A percentile compares a stretch with the other conserved stretches of the same genome.
Evolutionary conservation across 2,888 invertebrate species (phyloP).

Genomic region (Hartigia nigra): DNA sequence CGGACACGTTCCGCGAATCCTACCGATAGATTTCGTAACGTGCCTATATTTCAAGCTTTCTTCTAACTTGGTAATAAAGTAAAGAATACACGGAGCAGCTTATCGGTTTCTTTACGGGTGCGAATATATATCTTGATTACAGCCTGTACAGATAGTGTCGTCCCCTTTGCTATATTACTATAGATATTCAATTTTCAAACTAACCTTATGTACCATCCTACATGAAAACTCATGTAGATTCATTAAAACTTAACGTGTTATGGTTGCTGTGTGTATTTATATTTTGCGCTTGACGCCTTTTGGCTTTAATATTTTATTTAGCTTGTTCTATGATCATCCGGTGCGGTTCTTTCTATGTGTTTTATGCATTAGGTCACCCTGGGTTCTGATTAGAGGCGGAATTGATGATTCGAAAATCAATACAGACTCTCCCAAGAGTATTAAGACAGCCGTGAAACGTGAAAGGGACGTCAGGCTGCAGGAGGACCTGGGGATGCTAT

Average conservation of each 20-base stretch:
- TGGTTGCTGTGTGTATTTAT: not conserved
- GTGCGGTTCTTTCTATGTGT: not conserved
- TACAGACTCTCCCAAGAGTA: conserved; percentile 55
- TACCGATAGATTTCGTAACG: not conserved
- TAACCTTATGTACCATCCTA: not conserved
- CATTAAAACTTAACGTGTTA: not conserved
- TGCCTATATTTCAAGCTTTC: not conserved
- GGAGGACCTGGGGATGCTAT: conserved; percentile 32
- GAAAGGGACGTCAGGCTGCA: conserved; percentile 32
- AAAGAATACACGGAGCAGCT: not conserved
- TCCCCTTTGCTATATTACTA: not conserved
- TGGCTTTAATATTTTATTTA: not conserved
- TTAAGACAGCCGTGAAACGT: conserved; percentile 52
- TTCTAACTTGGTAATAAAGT: not conserved
- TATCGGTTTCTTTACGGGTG: not conserved
- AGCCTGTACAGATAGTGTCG: not conserved
- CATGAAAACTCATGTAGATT: not conserved
- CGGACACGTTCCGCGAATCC: conserved; percentile 30
- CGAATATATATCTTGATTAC: not conserved
- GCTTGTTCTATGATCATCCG: not conserved
- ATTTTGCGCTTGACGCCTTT: not conserved
- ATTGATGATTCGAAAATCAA: conserved; percentile 67
- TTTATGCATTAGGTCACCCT: not conserved
- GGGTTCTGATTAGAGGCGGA: conserved; percentile 64
- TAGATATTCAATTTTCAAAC: not conserved